These are phyloP conservation scores for Ptychadena robeensis DNA, from an alignment of 2,797 vertebrate species.

Conservation along the genomic window DNA sequence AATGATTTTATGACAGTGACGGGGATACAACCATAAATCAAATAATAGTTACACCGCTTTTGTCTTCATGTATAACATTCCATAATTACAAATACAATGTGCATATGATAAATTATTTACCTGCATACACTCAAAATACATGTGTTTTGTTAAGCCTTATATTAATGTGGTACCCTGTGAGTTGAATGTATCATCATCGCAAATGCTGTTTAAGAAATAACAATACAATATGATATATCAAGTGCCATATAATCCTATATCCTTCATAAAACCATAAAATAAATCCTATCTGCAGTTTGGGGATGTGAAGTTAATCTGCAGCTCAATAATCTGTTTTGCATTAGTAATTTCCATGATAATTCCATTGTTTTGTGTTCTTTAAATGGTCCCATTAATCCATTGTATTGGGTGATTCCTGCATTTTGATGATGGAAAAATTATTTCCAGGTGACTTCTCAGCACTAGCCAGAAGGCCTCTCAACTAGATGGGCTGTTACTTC, in stretches of 20 bases:
- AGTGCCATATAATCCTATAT: conserved; percentile 14
- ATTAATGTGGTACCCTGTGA: background rate
- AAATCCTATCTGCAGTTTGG: conserved; percentile 20
- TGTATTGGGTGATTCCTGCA: conserved; percentile 43
- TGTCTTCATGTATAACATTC: no score
- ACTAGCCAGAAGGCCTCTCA: conserved; percentile 39
- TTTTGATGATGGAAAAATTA: conserved; percentile 45
- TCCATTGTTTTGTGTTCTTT: conserved; percentile 43
- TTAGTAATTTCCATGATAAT: conserved; percentile 46
- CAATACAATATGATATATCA: background rate
- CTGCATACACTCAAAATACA: no score
- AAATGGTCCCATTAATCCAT: conserved; percentile 56
- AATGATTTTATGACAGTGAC: no score
- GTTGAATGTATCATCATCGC: background rate
- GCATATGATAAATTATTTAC: no score
- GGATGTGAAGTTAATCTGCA: conserved; percentile 24
- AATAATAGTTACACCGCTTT: no score
- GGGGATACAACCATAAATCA: no score
- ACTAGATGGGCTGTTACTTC: conserved; percentile 43
- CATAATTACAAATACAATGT: no score
- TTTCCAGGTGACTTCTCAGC: conserved; percentile 53
- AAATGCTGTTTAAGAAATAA: background rate
- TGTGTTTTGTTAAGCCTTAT: no score
- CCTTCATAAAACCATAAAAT: background rate
- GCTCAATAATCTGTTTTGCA: conserved; percentile 47